These are phyloP conservation scores for Chrysolina oricalcia DNA, from an alignment of 2,888 invertebrate species.

Conservation along the genomic window DNA sequence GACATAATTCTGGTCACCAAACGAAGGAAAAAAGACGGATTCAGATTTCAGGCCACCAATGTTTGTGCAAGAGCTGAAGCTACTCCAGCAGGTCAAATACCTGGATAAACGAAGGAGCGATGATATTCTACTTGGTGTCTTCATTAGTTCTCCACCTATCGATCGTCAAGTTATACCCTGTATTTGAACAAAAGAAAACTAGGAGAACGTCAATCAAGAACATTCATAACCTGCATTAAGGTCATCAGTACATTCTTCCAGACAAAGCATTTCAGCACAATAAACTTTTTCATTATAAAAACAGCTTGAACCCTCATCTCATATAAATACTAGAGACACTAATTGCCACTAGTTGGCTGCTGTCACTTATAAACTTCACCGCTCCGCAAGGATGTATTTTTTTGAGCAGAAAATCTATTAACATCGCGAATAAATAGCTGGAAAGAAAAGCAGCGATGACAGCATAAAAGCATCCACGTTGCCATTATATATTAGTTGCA, in stretches of 20 bases:
- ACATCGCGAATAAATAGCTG: not conserved
- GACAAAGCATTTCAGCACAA: not conserved
- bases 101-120: too few relatives aligned
- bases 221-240: too few relatives aligned
- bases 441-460: constrained; percentile 12
- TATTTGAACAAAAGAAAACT: too few relatives aligned
- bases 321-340: not conserved
- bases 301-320: not conserved
- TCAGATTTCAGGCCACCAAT: too few relatives aligned
- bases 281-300: not conserved
- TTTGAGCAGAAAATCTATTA: constrained; percentile 5
- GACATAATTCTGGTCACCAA: too few relatives aligned
- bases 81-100: too few relatives aligned
- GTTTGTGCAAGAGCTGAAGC: too few relatives aligned
- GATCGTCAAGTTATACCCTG: too few relatives aligned
- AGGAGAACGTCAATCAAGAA: too few relatives aligned
- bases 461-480: constrained; percentile 10
- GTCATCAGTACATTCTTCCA: not conserved
- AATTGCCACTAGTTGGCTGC: constrained; percentile 23
- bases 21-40: too few relatives aligned
- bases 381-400: not conserved
- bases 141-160: too few relatives aligned
- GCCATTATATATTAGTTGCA: constrained; percentile 17
- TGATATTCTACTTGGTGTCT: too few relatives aligned
- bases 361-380: constrained; percentile 15